Conservation (phyloP, 2,797 vertebrate genomes). For the Myotis planiceps region DNA sequence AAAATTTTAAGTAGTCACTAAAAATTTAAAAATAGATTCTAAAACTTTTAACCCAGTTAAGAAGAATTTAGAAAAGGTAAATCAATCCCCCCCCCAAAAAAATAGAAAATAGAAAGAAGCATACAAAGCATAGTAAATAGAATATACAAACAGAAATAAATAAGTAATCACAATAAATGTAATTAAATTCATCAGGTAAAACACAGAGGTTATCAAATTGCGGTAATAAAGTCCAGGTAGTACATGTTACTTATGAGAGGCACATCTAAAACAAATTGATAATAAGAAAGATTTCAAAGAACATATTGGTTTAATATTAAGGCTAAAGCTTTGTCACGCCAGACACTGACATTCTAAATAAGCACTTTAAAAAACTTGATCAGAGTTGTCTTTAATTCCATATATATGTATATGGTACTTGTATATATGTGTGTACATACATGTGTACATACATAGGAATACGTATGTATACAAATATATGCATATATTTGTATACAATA, state of each 20-base stretch:
- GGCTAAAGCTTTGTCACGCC: neutral
- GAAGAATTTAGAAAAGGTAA: neutral
- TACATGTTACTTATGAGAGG: neutral
- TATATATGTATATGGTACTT: neutral
- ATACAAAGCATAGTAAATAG: neutral
- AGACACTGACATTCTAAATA: neutral
- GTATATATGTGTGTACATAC: neutral
- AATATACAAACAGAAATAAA: neutral
- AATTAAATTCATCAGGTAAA: neutral
- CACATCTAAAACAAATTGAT: neutral
- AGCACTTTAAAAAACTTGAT: neutral
- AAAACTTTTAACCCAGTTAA: neutral
- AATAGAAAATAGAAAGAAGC: neutral
- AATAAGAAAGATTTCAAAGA: neutral
- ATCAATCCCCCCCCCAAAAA: neutral
- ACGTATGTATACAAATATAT: neutral
- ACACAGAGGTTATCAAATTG: neutral
- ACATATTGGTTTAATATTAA: neutral
- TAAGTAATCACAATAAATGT: neutral
- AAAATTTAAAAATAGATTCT: neutral
- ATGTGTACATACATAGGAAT: neutral
- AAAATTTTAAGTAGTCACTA: neutral
- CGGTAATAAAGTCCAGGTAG: neutral
- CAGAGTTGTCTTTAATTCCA: neutral
- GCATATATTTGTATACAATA: no score